A percentile compares a stretch with the other conserved stretches of the same genome.
These are phyloP conservation scores for Athrips mouffetella DNA, from an alignment of 2,888 invertebrate species.

Conservation along the genomic window DNA sequence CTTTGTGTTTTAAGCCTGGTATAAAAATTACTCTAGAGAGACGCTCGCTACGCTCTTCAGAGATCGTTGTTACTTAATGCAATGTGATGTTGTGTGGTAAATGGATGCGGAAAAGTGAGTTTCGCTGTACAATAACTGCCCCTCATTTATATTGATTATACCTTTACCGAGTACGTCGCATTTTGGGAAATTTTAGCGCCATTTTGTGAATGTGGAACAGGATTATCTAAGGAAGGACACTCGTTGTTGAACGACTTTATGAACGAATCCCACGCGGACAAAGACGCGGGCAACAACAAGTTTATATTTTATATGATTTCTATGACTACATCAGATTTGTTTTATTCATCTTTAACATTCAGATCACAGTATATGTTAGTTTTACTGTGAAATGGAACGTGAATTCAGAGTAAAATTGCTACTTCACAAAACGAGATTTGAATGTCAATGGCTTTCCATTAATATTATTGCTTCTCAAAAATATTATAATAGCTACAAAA, in stretches of 20 bases:
- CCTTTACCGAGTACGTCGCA: background rate
- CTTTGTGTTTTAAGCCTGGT: too few relatives aligned
- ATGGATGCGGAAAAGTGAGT: too few relatives aligned
- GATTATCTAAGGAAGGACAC: background rate
- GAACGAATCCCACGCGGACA: too few relatives aligned
- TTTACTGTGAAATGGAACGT: background rate
- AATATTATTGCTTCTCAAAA: background rate
- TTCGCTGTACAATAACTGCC: too few relatives aligned
- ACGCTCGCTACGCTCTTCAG: too few relatives aligned
- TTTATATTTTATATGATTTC: too few relatives aligned
- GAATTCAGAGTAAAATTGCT: background rate
- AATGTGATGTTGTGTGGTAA: too few relatives aligned
- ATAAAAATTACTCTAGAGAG: too few relatives aligned
- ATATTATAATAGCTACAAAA: background rate
- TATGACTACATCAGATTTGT: too few relatives aligned
- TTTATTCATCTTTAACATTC: background rate
- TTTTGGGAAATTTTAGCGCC: background rate
- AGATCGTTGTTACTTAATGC: too few relatives aligned
- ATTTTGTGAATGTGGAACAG: background rate
- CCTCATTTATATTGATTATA: slow-evolving; percentile 22
- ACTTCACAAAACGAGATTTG: background rate
- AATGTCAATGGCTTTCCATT: background rate
- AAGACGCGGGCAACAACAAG: too few relatives aligned
- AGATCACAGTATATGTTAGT: background rate
- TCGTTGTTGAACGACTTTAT: too few relatives aligned